Conservation (phyloP, 1,140 invertebrate species). For the Sinella curviseta region DNA sequence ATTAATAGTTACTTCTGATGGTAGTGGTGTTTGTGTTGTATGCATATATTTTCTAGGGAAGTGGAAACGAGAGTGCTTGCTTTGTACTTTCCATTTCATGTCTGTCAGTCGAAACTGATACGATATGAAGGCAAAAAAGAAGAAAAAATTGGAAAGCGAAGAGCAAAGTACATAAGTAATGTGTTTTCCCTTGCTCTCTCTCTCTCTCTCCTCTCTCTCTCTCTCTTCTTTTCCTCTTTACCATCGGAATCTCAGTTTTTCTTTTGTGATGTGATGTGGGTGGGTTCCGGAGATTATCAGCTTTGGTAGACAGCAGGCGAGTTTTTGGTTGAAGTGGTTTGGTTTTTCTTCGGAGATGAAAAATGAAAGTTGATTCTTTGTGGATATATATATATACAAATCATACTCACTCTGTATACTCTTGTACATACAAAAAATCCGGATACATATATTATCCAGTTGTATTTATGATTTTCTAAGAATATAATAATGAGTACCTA, state of each 20-base stretch:
- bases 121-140: neutral
- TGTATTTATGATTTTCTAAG: no score
- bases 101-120: conserved; percentile 19
- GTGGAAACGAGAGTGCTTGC: neutral
- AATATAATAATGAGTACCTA: no score
- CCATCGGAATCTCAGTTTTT: conserved; percentile 8
- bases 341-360: neutral
- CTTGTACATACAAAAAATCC: neutral
- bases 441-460: no score
- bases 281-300: conserved; percentile 26
- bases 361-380: conserved; percentile 24
- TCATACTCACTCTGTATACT: neutral
- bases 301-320: neutral
- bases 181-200: neutral
- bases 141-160: conserved; percentile 15
- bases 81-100: conserved; percentile 1
- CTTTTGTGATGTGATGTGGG: conserved; percentile 25
- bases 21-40: neutral
- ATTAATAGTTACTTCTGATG: neutral
- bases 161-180: conserved; percentile 22
- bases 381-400: neutral
- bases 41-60: neutral
- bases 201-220: neutral
- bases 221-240: neutral
- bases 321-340: conserved; percentile 15